Conservation (phyloP, 64 coral and sea anemone species). For the Catalaphyllia jardinei region DNA sequence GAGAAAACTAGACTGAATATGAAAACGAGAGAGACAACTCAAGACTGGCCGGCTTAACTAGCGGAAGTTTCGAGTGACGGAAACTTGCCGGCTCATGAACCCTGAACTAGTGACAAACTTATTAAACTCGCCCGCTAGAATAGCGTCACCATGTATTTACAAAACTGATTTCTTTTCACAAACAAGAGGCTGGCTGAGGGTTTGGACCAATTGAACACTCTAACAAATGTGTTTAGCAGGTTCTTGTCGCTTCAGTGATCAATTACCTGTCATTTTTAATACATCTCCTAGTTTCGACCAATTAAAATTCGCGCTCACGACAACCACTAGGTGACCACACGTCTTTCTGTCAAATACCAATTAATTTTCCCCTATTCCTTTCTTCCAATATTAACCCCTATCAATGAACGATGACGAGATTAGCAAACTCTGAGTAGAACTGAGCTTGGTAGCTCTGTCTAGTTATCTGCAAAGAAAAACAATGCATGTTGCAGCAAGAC, state of each 20-base stretch:
- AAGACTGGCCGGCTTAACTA: too few relatives aligned
- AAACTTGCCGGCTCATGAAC: not conserved
- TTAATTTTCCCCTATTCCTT: not conserved
- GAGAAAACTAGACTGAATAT: too few relatives aligned
- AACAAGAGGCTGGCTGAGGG: not conserved
- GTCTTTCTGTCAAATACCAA: slow-evolving; percentile 11
- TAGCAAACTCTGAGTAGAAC: not conserved
- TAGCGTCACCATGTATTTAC: not conserved
- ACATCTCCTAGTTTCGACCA: not conserved
- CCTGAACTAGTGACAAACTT: not conserved
- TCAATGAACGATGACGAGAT: slow-evolving; percentile 18
- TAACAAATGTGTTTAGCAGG: not conserved
- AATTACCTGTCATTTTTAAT: not conserved
- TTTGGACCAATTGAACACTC: not conserved
- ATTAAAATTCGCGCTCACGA: not conserved
- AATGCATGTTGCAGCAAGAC: not conserved
- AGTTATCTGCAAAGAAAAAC: not conserved
- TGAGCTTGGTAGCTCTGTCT: not conserved
- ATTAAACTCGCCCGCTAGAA: not conserved
- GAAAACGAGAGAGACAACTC: too few relatives aligned
- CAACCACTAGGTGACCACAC: not conserved
- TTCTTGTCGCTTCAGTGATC: not conserved
- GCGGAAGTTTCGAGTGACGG: too few relatives aligned
- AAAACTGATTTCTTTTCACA: not conserved
- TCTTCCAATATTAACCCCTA: not conserved